phyloP scores from a whole-genome alignment of 2,888 invertebrate species.

The Digitonthophagus gazella region DNA sequence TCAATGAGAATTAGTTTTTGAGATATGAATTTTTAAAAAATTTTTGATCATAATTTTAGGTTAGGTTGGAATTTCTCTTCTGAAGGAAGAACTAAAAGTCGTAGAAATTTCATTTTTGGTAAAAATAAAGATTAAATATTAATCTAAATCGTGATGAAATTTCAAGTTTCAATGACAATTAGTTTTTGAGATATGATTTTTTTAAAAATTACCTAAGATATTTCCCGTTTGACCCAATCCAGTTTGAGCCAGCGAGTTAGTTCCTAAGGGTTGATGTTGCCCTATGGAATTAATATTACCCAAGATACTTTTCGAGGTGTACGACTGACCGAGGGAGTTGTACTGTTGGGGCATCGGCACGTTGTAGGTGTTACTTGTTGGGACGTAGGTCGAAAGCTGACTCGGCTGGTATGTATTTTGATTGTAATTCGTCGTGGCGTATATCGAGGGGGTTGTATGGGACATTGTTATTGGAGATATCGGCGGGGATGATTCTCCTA shows the following conservation, averaged over 20 bases:
- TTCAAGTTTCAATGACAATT: no score
- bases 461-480: constrained; percentile 52
- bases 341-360: constrained; percentile 42
- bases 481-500: constrained; percentile 65
- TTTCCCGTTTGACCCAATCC: constrained; percentile 41
- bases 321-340: constrained; percentile 44
- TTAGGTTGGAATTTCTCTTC: no score
- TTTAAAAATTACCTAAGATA: no score
- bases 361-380: constrained; percentile 36
- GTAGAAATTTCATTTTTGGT: no score
- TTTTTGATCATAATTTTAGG: no score
- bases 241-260: no score
- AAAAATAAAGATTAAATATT: no score
- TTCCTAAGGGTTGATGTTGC: constrained; percentile 6
- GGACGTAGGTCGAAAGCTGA: constrained; percentile 33
- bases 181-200: no score
- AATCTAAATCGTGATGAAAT: no score
- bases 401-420: constrained; percentile 39
- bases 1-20: no score
- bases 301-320: constrained; percentile 41
- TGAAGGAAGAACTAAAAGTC: no score
- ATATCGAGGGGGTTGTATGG: constrained; percentile 51
- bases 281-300: constrained; percentile 29
- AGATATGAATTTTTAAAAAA: no score
- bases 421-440: constrained; percentile 59